Percentiles rank a stretch among this genome's conserved stretches.
phyloP scores from a whole-genome alignment of 2,888 invertebrate genomes.

The Phortica magna region DNA sequence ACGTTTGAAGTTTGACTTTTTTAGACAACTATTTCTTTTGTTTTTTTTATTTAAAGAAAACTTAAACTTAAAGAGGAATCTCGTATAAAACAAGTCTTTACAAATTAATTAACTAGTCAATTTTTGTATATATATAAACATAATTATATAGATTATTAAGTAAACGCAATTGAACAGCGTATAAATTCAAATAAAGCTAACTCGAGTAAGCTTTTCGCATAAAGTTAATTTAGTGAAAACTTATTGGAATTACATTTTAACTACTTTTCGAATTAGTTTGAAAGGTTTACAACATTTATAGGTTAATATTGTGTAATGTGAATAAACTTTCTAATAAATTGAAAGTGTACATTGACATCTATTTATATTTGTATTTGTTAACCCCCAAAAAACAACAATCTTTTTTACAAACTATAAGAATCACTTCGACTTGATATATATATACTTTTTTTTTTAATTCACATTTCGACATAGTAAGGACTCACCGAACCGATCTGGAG shows the following conservation, averaged over 20 bases:
- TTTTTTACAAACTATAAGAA: background rate
- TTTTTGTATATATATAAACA: conserved; percentile 32
- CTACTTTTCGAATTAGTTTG: no score
- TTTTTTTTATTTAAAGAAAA: conserved; percentile 35
- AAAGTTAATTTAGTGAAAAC: no score
- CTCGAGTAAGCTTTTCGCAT: background rate
- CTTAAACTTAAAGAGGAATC: conserved; percentile 31
- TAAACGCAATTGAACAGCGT: background rate
- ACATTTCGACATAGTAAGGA: no score
- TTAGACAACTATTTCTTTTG: conserved; percentile 5
- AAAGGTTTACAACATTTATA: no score
- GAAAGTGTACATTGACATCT: conserved; percentile 21
- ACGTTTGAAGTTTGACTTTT: no score
- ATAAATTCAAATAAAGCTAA: conserved; percentile 48
- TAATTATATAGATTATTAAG: conserved; percentile 22
- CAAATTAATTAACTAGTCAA: conserved; percentile 42
- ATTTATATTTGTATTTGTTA: conserved; percentile 35
- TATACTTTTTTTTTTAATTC: no score
- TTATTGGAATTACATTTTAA: no score
- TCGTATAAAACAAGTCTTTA: background rate
- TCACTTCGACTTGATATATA: background rate
- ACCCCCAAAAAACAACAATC: conserved; percentile 70
- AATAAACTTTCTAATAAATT: no score
- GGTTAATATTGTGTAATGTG: no score
- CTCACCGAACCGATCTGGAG: background rate